These are phyloP conservation scores for Lasioglossum morio DNA, from an alignment of 2,888 invertebrate species.

Conservation along the genomic window DNA sequence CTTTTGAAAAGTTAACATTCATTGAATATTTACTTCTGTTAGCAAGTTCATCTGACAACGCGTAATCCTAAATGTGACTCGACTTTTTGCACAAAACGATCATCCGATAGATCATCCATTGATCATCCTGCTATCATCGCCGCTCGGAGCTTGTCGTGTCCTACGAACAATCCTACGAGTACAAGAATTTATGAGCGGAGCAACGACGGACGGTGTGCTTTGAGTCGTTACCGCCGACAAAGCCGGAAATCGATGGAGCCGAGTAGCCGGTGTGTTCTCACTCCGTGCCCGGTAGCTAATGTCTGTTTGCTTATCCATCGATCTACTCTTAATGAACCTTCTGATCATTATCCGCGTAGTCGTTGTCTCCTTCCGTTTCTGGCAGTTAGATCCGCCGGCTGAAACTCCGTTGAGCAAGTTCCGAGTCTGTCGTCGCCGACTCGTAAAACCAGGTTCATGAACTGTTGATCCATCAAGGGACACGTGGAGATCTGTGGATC, in stretches of 20 bases:
- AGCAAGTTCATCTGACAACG: not conserved
- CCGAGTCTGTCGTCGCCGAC: not conserved
- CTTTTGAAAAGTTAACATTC: not conserved
- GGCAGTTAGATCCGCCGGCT: constrained; percentile 11
- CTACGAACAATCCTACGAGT: constrained; percentile 13
- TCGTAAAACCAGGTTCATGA: not conserved
- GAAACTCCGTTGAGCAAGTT: constrained; percentile 27
- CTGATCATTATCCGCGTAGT: constrained; percentile 59
- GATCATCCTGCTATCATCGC: constrained; percentile 47
- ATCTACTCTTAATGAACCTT: constrained; percentile 65
- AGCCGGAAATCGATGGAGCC: constrained; percentile 65
- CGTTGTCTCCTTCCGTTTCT: constrained; percentile 46
- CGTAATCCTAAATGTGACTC: not conserved
- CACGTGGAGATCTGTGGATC: constrained; percentile 12
- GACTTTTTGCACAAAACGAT: not conserved
- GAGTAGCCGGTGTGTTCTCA: constrained; percentile 33
- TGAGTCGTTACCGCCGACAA: constrained; percentile 54
- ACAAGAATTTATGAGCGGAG: constrained; percentile 55
- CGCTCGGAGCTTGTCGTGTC: constrained; percentile 1
- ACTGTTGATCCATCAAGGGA: constrained; percentile 5
- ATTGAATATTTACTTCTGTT: not conserved
- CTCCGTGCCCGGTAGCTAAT: constrained; percentile 50
- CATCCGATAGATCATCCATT: constrained; percentile 37
- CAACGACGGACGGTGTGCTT: constrained; percentile 40
- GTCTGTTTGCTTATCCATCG: constrained; percentile 54